Evolutionary conservation across 1,140 invertebrate species (phyloP).

Genomic region (Drosophila prosaltans): DNA sequence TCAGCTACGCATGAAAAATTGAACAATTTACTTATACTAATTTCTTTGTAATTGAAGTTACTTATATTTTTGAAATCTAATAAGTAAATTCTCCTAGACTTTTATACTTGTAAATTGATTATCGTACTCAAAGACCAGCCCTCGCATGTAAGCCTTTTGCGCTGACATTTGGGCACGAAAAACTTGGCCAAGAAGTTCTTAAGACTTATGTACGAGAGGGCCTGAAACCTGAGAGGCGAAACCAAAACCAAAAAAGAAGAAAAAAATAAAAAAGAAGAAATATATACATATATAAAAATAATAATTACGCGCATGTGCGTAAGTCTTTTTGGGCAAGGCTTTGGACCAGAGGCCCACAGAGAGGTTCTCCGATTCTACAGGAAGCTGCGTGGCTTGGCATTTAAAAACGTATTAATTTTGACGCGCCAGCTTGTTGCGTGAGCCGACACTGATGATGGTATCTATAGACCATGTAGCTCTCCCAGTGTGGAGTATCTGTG

Average conservation of each 20-base stretch:
- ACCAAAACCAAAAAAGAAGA: slow-evolving; percentile 3
- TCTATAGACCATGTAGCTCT: slow-evolving; percentile 25
- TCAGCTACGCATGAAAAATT: too few relatives aligned
- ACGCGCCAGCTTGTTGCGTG: slow-evolving; percentile 58
- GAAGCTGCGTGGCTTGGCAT: slow-evolving; percentile 78
- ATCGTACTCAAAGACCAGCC: neutral
- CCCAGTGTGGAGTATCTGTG: slow-evolving; percentile 27
- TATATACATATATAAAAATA: slow-evolving; percentile 32
- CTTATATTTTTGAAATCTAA: too few relatives aligned
- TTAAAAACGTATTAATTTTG: slow-evolving; percentile 82
- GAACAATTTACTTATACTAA: too few relatives aligned
- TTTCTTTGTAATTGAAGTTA: too few relatives aligned
- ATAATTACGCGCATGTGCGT: slow-evolving; percentile 80
- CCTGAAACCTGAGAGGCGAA: slow-evolving; percentile 37
- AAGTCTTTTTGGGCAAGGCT: slow-evolving; percentile 52
- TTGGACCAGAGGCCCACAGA: slow-evolving; percentile 16
- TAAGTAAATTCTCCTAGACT: neutral
- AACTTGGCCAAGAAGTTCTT: slow-evolving; percentile 39
- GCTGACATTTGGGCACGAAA: slow-evolving; percentile 31
- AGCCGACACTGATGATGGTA: slow-evolving; percentile 54
- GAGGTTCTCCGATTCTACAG: slow-evolving; percentile 50
- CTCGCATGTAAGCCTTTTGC: slow-evolving; percentile 29
- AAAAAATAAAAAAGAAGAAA: slow-evolving; percentile 18
- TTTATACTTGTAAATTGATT: neutral
- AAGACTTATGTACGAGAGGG: slow-evolving; percentile 30